Evolutionary conservation across 2,888 invertebrate genomes (phyloP).

Genomic region (Idaea dimidiata): DNA sequence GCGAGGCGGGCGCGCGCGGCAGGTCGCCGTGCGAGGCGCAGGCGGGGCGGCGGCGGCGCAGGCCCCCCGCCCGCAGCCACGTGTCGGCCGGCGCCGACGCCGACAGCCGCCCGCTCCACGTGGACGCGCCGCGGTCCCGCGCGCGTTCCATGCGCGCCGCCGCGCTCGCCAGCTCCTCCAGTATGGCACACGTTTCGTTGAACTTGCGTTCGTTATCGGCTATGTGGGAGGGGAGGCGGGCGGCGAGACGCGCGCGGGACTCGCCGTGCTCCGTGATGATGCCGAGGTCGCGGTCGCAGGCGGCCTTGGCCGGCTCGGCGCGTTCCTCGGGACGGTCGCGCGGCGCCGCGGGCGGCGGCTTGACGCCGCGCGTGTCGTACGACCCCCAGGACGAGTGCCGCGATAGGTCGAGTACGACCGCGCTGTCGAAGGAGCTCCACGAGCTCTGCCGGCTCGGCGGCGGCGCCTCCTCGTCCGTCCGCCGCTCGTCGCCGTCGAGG

Average conservation of each 20-base stretch:
- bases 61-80: conserved; percentile 67
- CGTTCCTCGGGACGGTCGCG: conserved; percentile 49
- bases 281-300: conserved; percentile 60
- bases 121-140: conserved; percentile 59
- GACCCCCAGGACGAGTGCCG: conserved; percentile 92
- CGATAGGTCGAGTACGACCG: conserved; percentile 86
- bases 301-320: conserved; percentile 46
- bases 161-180: conserved; percentile 75
- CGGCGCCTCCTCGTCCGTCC: conserved; percentile 51
- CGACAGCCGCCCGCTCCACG: conserved; percentile 77
- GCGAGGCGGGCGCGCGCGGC: conserved; percentile 45
- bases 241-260: conserved; percentile 33
- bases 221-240: conserved; percentile 37
- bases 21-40: conserved; percentile 68
- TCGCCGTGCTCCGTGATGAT: conserved; percentile 63
- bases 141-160: conserved; percentile 61
- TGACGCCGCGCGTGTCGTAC: conserved; percentile 81
- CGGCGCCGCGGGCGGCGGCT: conserved; percentile 36
- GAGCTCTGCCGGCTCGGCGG: conserved; percentile 84
- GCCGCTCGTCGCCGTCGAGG: conserved; percentile 79
- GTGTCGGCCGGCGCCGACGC: conserved; percentile 83
- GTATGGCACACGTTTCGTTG: conserved; percentile 82
- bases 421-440: conserved; percentile 90
- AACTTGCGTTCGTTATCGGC: conserved; percentile 70
- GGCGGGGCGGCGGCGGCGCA: conserved; percentile 64